Evolutionary conservation across 2,113 vertebrate genomes (phyloP).

Genomic region (Aix galericulata): DNA sequence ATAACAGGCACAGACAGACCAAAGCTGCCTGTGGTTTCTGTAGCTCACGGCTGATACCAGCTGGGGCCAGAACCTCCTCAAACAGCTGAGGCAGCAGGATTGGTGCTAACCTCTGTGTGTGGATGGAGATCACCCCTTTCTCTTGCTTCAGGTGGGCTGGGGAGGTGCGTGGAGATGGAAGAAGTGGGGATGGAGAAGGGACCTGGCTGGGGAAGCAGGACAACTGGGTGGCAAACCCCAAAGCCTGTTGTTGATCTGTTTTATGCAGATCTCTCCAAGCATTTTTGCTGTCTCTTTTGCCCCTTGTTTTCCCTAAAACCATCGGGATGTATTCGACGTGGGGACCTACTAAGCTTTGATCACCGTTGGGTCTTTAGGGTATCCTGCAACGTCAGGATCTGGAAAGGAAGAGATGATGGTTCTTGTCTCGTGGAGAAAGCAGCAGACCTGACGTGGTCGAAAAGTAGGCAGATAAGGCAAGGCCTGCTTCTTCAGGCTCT

Average conservation of each 20-base stretch:
- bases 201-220: neutral
- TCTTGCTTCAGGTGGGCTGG: neutral
- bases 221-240: neutral
- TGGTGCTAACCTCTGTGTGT: neutral
- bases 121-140: neutral
- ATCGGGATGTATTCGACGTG: fast-evolving
- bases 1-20: neutral
- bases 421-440: neutral
- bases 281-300: neutral
- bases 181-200: neutral
- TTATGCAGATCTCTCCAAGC: neutral
- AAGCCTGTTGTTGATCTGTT: neutral
- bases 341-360: neutral
- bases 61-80: neutral
- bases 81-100: neutral
- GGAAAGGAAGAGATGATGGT: neutral
- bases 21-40: neutral
- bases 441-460: neutral
- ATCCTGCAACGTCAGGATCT: neutral
- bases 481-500: neutral
- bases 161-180: fast-evolving
- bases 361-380: fast-evolving
- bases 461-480: neutral
- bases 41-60: neutral
- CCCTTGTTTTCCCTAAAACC: neutral